Evolutionary conservation across 2,888 invertebrate genomes (phyloP).

Genomic region (Nomada goodeniana): DNA sequence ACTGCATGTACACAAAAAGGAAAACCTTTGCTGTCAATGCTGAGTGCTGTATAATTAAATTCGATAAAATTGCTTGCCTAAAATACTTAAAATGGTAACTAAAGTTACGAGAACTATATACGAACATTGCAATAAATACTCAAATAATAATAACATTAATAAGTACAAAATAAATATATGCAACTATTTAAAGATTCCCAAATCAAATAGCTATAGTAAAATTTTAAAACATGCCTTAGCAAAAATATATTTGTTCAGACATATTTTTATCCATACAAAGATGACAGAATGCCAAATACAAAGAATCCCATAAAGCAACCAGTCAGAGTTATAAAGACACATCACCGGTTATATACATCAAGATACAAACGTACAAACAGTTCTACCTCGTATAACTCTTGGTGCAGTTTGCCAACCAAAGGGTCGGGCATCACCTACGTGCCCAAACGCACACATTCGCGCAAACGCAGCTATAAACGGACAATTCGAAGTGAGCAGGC

Average conservation of each 20-base stretch:
- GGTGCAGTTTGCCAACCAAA: not conserved
- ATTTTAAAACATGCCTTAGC: too few relatives aligned
- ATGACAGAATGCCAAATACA: not conserved
- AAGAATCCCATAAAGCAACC: slow-evolving; percentile 4
- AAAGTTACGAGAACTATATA: too few relatives aligned
- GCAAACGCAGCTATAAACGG: slow-evolving; percentile 9
- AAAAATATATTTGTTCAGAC: not conserved
- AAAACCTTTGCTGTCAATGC: not conserved
- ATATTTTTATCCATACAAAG: not conserved
- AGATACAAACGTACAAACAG: slow-evolving; percentile 11
- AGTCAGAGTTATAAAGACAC: not conserved
- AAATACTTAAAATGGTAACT: too few relatives aligned
- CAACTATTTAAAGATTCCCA: too few relatives aligned
- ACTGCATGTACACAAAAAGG: too few relatives aligned
- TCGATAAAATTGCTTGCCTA: too few relatives aligned
- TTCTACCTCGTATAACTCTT: not conserved
- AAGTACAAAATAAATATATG: too few relatives aligned
- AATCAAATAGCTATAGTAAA: too few relatives aligned
- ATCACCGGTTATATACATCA: not conserved
- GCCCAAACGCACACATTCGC: not conserved
- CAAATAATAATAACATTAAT: too few relatives aligned
- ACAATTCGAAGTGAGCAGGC: not conserved
- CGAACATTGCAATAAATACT: too few relatives aligned
- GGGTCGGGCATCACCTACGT: not conserved
- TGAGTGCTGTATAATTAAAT: not conserved